Evolutionary conservation across 2,888 invertebrate species (phyloP), one percentile per base, ranked within the genome.

Genomic region (Hydraecia micacea): DNA sequence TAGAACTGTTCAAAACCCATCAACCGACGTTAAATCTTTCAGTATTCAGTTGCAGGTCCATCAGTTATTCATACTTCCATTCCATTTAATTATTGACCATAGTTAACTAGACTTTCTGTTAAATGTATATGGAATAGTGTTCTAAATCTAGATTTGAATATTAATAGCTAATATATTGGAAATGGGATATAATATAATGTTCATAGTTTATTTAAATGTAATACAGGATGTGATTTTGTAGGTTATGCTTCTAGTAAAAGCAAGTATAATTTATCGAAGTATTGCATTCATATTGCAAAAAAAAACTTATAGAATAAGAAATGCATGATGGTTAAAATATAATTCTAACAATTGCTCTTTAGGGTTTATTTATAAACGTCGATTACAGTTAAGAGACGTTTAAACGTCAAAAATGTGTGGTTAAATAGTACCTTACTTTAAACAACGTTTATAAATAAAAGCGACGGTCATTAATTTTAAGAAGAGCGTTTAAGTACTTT

Each of bases 21-120:
- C 70, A 72, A 58, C 42, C 1, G n/a, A 28, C 8, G 68, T 36
- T 85, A 79, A 85, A 79, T 79, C 52, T 68, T 75, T 73, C 36
- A 73, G 55, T 58, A 46, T 69, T 75, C 36, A 21, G 62, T 42
- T 42, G 13, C 8, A 62, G 60, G 8, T 67, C 52, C 4, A 75
- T 75, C 67, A 68, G 36, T 73, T 65, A 79, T 81, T 81, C 63
- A 84, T 85, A 71, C 5, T 68, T 55, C 42, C 15, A 71, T 75
- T 71, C 1, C 65, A 49, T 82, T 82, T 74, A 72, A 76, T 82
- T 71, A 85, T 85, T 70, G 25, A 15, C 36, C 7, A 52, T 4
- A 70, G 32, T 39, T 39, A 74, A 63, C 60, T 71, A 69, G 63
- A 52, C 5, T 72, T 66, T 49, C 7, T 42, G 36, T 67, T 28